Conservation (phyloP, 1,140 invertebrate genomes). For the Drosophila nannoptera region DNA sequence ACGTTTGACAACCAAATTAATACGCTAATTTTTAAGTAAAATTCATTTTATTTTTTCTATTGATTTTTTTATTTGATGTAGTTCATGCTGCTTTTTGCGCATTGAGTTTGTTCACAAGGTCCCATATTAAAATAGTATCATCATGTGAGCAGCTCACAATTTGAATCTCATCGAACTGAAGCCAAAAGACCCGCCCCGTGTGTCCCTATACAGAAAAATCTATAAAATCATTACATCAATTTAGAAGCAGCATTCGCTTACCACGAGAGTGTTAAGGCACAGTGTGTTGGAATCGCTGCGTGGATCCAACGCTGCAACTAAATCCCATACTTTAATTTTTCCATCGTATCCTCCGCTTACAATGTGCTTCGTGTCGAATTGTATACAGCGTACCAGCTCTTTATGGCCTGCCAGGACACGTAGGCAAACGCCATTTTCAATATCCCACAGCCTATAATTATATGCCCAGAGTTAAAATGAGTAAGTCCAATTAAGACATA, state of each 20-base stretch:
- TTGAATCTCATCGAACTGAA: constrained; percentile 99
- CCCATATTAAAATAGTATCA: constrained; percentile 99
- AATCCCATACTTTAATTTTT: constrained; percentile 99
- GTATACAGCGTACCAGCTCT: constrained; percentile 97
- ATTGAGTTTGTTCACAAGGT: constrained; percentile 92
- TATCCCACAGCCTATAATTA: constrained; percentile 94
- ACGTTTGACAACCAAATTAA: too few species aligned
- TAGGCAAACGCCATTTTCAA: constrained; percentile 98
- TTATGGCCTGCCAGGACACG: constrained; percentile 99
- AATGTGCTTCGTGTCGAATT: constrained; percentile 98
- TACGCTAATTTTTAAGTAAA: too few species aligned
- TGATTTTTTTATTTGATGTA: constrained; percentile 79
- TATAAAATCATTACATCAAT: not conserved
- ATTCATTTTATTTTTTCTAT: constrained; percentile 28
- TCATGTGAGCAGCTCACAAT: constrained; percentile 99
- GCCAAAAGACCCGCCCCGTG: constrained; percentile 98
- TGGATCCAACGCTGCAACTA: constrained; percentile 97
- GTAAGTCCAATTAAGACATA: not conserved
- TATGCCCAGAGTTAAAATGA: not conserved
- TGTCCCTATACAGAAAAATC: constrained; percentile 89
- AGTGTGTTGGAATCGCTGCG: constrained; percentile 93
- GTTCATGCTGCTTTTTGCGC: constrained; percentile 79
- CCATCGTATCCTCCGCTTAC: constrained; percentile 99
- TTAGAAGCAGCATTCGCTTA: constrained; percentile 80
- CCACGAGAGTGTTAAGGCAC: constrained; percentile 97